A percentile compares a stretch with the other conserved stretches of the same genome.
These are phyloP conservation scores for Hanleya hanleyi DNA, from an alignment of 2,888 invertebrate species.

Conservation along the genomic window DNA sequence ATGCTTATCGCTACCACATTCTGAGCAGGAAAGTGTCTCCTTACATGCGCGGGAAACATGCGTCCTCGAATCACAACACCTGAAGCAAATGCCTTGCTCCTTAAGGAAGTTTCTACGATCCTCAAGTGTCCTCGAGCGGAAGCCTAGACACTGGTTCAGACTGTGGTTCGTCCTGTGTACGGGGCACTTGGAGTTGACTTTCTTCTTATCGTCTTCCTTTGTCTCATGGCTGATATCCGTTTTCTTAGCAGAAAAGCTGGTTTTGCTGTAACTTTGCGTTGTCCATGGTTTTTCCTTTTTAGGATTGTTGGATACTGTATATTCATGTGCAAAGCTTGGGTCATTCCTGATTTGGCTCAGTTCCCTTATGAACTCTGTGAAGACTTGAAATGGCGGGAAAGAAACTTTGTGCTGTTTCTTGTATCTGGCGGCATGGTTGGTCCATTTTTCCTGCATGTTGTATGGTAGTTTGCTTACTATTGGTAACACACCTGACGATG, in stretches of 20 bases:
- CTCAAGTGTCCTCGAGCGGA: conserved; percentile 14
- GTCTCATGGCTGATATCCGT: neutral
- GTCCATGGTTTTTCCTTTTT: neutral
- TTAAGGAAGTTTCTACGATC: conserved; percentile 22
- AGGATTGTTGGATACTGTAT: too few relatives aligned
- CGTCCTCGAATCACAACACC: conserved; percentile 20
- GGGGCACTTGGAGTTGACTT: conserved; percentile 4
- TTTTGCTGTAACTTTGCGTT: neutral
- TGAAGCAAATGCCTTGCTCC: conserved; percentile 22
- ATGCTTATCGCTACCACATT: conserved; percentile 28
- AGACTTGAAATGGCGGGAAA: conserved; percentile 29
- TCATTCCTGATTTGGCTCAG: conserved; percentile 30
- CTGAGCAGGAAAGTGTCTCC: conserved; percentile 21
- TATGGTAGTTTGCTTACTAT: conserved; percentile 3
- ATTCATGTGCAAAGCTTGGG: conserved; percentile 28
- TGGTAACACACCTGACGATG: conserved; percentile 1
- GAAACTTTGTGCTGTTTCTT: neutral
- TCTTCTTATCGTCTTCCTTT: neutral
- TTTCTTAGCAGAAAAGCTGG: too few relatives aligned
- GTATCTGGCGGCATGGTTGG: neutral
- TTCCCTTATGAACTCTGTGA: conserved; percentile 32
- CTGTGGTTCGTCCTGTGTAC: conserved; percentile 20
- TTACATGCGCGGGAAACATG: conserved; percentile 20
- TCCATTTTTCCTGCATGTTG: conserved; percentile 10
- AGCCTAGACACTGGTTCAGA: conserved; percentile 22